A percentile compares a stretch with the other conserved stretches of the same genome.
Conservation (phyloP, 2,888 invertebrate genomes). For the Sinelater perroti region DNA sequence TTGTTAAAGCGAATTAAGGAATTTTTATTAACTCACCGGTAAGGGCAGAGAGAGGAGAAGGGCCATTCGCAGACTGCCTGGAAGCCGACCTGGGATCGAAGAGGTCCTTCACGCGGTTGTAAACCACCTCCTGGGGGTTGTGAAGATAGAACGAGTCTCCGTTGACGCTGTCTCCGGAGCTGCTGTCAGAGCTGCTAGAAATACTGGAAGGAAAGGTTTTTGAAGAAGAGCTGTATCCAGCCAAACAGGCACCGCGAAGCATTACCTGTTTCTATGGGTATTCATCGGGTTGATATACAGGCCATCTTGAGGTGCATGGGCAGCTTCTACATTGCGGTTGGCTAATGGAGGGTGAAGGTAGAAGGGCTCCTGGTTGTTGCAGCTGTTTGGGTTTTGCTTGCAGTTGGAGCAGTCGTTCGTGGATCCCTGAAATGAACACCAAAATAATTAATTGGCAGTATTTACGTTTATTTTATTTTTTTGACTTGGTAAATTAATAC, state of each 20-base stretch:
- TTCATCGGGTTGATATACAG: conserved; percentile 87
- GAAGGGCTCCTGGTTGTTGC: conserved; percentile 70
- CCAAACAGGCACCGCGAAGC: neutral
- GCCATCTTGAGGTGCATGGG: conserved; percentile 75
- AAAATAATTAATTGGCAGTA: no score
- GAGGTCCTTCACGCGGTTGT: conserved; percentile 84
- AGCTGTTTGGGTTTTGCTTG: conserved; percentile 47
- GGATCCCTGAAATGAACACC: conserved; percentile 48
- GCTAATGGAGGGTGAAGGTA: conserved; percentile 76
- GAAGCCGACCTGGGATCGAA: conserved; percentile 69
- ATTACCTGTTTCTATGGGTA: conserved; percentile 58
- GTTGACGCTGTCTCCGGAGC: conserved; percentile 65
- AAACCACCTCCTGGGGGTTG: conserved; percentile 80
- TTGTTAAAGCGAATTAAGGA: no score
- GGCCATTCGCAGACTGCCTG: conserved; percentile 39
- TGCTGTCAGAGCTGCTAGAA: conserved; percentile 56
- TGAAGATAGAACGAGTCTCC: conserved; percentile 87
- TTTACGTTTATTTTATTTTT: no score
- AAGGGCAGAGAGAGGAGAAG: conserved; percentile 59
- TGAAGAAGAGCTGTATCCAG: no score
- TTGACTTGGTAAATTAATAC: no score
- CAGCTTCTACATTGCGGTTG: conserved; percentile 53
- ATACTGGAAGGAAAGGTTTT: conserved; percentile 47
- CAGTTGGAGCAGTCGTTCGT: conserved; percentile 58
- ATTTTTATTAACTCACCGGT: conserved; percentile 51